These are phyloP conservation scores for Lontra canadensis DNA, from an alignment of 2,113 vertebrate genomes.

Conservation along the genomic window DNA sequence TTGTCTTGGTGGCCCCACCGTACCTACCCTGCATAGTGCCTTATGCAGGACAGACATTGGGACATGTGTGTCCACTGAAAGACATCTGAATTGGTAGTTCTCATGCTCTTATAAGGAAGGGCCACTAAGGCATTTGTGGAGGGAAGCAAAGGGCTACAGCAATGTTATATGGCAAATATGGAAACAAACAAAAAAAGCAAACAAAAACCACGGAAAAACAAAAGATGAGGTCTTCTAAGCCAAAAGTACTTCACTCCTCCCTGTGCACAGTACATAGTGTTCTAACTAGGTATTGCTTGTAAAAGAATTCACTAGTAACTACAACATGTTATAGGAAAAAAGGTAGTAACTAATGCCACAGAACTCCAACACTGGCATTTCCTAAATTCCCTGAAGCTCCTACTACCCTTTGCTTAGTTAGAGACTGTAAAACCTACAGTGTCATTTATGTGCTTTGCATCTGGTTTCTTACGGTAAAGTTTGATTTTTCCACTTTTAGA, in stretches of 20 bases:
- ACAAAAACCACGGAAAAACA: not conserved
- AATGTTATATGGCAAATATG: slow-evolving; percentile 4
- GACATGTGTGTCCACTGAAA: slow-evolving; percentile 15
- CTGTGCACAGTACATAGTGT: slow-evolving; percentile 70
- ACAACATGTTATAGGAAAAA: slow-evolving; percentile 44
- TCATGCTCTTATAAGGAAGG: slow-evolving; percentile 72
- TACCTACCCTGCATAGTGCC: not conserved
- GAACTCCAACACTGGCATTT: slow-evolving; percentile 63
- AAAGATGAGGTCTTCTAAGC: slow-evolving; percentile 55
- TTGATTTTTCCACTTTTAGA: slow-evolving; percentile 58
- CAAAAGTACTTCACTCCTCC: slow-evolving; percentile 56
- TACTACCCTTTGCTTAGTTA: slow-evolving; percentile 42
- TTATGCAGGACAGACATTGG: not conserved
- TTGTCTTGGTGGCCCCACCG: not conserved
- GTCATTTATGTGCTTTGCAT: slow-evolving; percentile 63
- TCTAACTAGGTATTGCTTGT: slow-evolving; percentile 75
- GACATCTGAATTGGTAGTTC: slow-evolving; percentile 9
- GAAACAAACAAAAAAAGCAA: slow-evolving; percentile 7
- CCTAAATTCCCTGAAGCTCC: slow-evolving; percentile 74
- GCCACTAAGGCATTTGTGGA: slow-evolving; percentile 48
- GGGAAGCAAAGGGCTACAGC: slow-evolving; percentile 18
- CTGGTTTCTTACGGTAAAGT: slow-evolving; percentile 43
- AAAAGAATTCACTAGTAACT: slow-evolving; percentile 68
- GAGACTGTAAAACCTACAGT: slow-evolving; percentile 50
- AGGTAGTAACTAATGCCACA: slow-evolving; percentile 69